A percentile compares a stretch with the other conserved stretches of the same genome.
These are phyloP conservation scores for Erebia ligea DNA, from an alignment of 2,888 invertebrate species.

Conservation along the genomic window DNA sequence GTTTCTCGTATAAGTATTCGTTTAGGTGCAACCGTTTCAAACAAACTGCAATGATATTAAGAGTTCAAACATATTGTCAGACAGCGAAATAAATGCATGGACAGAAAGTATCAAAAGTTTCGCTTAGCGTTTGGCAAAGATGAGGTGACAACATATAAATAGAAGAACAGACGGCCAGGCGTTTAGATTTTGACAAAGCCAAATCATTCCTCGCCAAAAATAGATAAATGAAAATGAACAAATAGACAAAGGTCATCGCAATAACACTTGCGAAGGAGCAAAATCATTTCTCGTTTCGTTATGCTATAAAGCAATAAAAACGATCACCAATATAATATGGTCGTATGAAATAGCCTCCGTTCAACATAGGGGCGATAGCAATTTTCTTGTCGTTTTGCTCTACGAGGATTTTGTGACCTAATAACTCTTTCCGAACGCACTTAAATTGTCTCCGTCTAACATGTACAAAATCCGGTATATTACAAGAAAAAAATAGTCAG, in stretches of 20 bases:
- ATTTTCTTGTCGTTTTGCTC: neutral
- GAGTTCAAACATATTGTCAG: neutral
- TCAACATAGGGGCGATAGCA: slow-evolving; percentile 2
- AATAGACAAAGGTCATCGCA: neutral
- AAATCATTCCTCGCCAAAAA: neutral
- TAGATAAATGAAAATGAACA: neutral
- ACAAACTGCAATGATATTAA: neutral
- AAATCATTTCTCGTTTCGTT: slow-evolving; percentile 8
- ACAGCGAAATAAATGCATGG: neutral
- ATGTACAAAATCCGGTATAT: too few relatives aligned
- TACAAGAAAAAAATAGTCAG: too few relatives aligned
- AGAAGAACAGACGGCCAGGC: neutral
- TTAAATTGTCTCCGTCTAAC: neutral
- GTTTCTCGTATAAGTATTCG: neutral
- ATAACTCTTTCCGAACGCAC: slow-evolving; percentile 4
- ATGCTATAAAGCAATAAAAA: neutral
- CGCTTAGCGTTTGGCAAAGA: neutral
- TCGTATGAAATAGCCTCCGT: slow-evolving; percentile 9
- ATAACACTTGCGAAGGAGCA: neutral
- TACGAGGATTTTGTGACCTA: slow-evolving; percentile 1
- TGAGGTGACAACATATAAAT: slow-evolving; percentile 2
- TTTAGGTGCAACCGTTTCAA: neutral
- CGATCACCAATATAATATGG: slow-evolving; percentile 16
- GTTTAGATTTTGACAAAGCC: neutral
- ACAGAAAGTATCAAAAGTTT: neutral